phyloP scores from a whole-genome alignment of 1,140 invertebrate genomes.

The honey bee (Apis mellifera) region DNA sequence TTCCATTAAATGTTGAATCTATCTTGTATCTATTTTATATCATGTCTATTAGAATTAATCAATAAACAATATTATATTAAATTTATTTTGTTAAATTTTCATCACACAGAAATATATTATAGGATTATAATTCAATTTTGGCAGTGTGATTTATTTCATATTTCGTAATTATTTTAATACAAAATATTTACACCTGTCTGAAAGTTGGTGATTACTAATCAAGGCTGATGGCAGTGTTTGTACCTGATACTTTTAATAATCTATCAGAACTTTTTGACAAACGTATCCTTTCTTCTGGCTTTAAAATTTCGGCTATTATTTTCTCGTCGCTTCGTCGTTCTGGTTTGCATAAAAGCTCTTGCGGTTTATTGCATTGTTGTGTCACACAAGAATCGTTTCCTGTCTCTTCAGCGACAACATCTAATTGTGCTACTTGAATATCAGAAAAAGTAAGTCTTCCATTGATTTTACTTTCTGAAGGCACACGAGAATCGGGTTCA shows the following conservation, averaged over 20 bases:
- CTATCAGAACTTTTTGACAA: slow-evolving; percentile 76
- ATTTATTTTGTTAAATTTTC: neutral
- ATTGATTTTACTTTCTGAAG: slow-evolving; percentile 70
- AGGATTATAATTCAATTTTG: slow-evolving; percentile 38
- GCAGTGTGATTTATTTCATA: slow-evolving; percentile 73
- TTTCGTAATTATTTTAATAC: slow-evolving; percentile 73
- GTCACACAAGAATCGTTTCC: slow-evolving; percentile 13
- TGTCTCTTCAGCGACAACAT: slow-evolving; percentile 59
- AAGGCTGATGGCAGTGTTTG: slow-evolving; percentile 80
- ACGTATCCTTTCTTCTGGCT: slow-evolving; percentile 73
- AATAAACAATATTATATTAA: neutral
- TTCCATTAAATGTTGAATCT: no score
- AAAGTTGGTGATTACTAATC: slow-evolving; percentile 74
- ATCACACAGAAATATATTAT: neutral
- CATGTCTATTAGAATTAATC: neutral
- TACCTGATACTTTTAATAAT: slow-evolving; percentile 76
- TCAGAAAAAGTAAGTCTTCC: slow-evolving; percentile 69
- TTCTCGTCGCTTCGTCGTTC: slow-evolving; percentile 74
- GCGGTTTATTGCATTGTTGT: slow-evolving; percentile 45
- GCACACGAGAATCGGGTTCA: slow-evolving; percentile 38
- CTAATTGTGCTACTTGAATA: slow-evolving; percentile 60
- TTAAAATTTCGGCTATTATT: slow-evolving; percentile 76
- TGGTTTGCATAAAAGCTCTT: slow-evolving; percentile 31
- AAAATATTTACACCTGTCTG: slow-evolving; percentile 79
- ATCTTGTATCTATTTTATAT: no score